Evolutionary conservation across 2,797 vertebrate species (phyloP), one percentile per base, ranked within the genome.

Genomic region (Fringilla coelebs): DNA sequence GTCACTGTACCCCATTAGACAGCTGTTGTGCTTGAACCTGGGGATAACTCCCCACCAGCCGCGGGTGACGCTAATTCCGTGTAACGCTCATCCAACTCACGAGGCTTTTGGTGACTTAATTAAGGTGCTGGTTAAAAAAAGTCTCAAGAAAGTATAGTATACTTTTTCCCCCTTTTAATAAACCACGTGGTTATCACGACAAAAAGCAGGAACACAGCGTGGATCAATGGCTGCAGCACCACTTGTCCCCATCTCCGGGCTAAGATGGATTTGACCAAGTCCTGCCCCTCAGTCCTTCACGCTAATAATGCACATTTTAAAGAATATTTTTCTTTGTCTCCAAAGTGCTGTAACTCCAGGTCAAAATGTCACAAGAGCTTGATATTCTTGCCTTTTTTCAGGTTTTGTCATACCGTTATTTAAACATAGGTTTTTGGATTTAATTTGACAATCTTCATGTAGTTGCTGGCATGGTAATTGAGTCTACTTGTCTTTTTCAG

Each of bases 401-500:
- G 57, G 46, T 93, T 92, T 65, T 94, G 93, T 90, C 57, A 61
- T 89, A 40, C 61, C 0, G 10, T 94, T 94, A 91, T 93, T 94
- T 95, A 97, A 96, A 90, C 72, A 83, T 82, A n/a, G 58, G 85
- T 2, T 70, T 95, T 92, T 28, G 71, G 74, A 92, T 94, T 96
- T 97, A 96, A 98, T 98, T 97, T 98, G 98, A 98, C 98, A 98
- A 98, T 97, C 95, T 97, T 97, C 95, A 95, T 97, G 96, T 97
- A 96, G 98, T 97, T 93, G 96, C 98, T 92, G 96, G 97, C 97
- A 95, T 97, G 93, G 98, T 98, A 98, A 98, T 98, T 98, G 98
- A 99, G 98, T 98, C 98, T 98, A 98, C 98, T 98, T 99, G 98
- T 99, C 98, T 99, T 97, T 98, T 98, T 97, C 97, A 98, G 98